phyloP scores from a whole-genome alignment of 2,113 vertebrate species.

The Choloepus hoffmanni region DNA sequence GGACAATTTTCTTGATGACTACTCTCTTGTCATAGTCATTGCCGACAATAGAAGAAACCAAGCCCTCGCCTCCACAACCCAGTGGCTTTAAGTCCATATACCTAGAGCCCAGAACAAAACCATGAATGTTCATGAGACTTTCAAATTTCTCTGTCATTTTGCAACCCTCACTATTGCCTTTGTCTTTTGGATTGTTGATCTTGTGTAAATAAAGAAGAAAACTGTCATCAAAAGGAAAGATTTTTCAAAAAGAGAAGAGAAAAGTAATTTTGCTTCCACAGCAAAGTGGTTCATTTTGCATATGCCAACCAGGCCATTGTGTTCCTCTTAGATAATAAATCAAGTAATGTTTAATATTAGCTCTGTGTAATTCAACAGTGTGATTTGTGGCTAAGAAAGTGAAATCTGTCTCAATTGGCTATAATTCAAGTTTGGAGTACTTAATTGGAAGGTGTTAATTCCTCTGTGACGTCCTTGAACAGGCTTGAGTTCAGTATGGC shows the following conservation, averaged over 20 bases:
- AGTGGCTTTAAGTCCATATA: conserved; percentile 99
- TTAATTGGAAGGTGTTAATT: not conserved
- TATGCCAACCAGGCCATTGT: conserved; percentile 87
- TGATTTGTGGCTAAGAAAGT: not conserved
- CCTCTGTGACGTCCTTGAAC: not conserved
- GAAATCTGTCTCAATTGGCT: not conserved
- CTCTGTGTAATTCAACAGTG: not conserved
- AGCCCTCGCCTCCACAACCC: conserved; percentile 97
- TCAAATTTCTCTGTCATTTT: conserved; percentile 99
- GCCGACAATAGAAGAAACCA: conserved; percentile 99
- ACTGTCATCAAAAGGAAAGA: conserved; percentile 88
- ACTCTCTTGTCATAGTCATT: conserved; percentile 99
- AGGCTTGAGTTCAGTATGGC: rapidly evolving
- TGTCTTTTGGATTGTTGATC: conserved; percentile 86
- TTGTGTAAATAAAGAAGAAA: conserved; percentile 88
- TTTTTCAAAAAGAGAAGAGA: conserved; percentile 87
- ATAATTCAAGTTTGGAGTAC: not conserved
- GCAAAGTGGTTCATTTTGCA: conserved; percentile 87
- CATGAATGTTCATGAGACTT: conserved; percentile 99
- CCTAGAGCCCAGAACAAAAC: conserved; percentile 98
- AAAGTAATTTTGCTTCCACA: conserved; percentile 87
- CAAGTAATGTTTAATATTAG: too few species aligned
- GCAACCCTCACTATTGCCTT: conserved; percentile 82
- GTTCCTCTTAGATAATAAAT: conserved; percentile 84
- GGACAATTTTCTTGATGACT: conserved; percentile 98